These are phyloP conservation scores for Bembecia ichneumoniformis DNA, from an alignment of 2,888 invertebrate species.

Conservation along the genomic window DNA sequence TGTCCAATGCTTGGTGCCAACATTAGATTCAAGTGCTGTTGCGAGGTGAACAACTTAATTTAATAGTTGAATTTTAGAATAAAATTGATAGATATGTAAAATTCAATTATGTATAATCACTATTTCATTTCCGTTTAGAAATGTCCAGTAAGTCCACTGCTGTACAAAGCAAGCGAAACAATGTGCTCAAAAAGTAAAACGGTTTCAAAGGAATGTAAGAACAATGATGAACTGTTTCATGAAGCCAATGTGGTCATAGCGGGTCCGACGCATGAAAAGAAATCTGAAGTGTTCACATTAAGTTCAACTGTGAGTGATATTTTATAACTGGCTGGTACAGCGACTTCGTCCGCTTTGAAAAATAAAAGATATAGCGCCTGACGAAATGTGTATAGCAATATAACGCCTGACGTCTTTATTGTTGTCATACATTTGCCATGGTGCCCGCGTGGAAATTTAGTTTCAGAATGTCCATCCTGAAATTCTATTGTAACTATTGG, in stretches of 20 bases:
- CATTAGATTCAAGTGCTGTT: conserved; percentile 48
- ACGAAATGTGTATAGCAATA: too few relatives aligned
- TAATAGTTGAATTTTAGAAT: too few relatives aligned
- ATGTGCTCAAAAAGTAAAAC: conserved; percentile 22
- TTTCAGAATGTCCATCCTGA: too few relatives aligned
- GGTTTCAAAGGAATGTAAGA: conserved; percentile 19
- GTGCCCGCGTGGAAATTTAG: too few relatives aligned
- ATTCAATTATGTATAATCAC: too few relatives aligned
- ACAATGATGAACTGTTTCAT: conserved; percentile 19
- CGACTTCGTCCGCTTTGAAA: too few relatives aligned
- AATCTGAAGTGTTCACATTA: conserved; percentile 32
- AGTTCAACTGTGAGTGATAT: conserved; percentile 14
- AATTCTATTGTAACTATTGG: too few relatives aligned
- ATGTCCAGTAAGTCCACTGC: conserved; percentile 41
- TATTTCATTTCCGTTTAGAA: conserved; percentile 19
- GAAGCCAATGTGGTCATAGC: conserved; percentile 37
- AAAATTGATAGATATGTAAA: too few relatives aligned
- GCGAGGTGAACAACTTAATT: conserved; percentile 25
- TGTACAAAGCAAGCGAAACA: conserved; percentile 32
- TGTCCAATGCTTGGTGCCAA: conserved; percentile 57
- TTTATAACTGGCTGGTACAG: too few relatives aligned
- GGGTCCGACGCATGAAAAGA: conserved; percentile 31
- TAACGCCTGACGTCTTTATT: too few relatives aligned
- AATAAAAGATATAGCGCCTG: too few relatives aligned
- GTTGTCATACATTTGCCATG: too few relatives aligned